Conservation (phyloP, 64 coral and sea anemone species). For the Porites australiensis region DNA sequence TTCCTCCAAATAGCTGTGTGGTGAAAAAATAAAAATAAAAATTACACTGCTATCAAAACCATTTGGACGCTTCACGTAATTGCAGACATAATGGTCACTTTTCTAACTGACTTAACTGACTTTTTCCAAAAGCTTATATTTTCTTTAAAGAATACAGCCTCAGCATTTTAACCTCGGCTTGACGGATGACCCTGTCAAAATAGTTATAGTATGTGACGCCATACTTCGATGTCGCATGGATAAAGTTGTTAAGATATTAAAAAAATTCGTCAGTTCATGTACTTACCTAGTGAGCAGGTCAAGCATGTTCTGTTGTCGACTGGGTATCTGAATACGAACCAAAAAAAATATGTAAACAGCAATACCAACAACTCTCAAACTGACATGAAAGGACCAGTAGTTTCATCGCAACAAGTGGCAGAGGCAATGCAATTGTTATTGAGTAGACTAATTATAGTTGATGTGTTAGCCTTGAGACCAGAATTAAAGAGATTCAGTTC, state of each 20-base stretch:
- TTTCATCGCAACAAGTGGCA: no score
- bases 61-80: neutral
- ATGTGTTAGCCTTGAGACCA: no score
- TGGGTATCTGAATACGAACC: slow-evolving; percentile 74
- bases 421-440: no score
- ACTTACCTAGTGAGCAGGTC: slow-evolving; percentile 92
- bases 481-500: no score
- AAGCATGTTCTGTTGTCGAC: slow-evolving; percentile 87
- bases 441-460: no score
- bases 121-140: neutral
- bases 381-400: no score
- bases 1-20: slow-evolving; percentile 82
- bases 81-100: neutral
- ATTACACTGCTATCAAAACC: neutral
- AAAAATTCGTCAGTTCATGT: neutral
- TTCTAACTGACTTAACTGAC: neutral
- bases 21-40: neutral
- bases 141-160: no score
- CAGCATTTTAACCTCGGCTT: no score
- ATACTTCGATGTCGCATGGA: no score
- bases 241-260: neutral
- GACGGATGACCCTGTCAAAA: no score
- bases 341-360: neutral
- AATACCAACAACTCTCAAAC: neutral
- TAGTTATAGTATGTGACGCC: no score